phyloP scores from a whole-genome alignment of 2,888 invertebrate genomes.

The Cephus runcator region DNA sequence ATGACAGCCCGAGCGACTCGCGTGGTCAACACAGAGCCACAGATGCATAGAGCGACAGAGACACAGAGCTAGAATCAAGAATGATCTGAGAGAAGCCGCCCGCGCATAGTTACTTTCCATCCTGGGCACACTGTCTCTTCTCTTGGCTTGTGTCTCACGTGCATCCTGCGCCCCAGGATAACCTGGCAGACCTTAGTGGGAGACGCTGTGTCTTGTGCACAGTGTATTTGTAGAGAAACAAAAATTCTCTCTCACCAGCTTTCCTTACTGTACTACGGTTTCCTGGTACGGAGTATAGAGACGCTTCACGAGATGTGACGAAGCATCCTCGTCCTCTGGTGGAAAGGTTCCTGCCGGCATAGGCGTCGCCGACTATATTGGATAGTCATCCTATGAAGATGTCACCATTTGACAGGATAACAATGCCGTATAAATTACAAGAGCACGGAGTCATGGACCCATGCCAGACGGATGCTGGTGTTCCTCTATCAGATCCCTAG shows the following conservation, averaged over 20 bases:
- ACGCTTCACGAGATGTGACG: background rate
- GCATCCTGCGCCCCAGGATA: background rate
- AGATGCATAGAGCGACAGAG: no score
- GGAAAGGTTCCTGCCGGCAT: slow-evolving; percentile 10
- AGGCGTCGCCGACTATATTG: slow-evolving; percentile 23
- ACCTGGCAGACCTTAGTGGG: background rate
- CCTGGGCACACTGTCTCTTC: background rate
- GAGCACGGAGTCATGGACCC: slow-evolving; percentile 21
- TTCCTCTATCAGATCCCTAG: background rate
- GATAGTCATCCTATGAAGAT: slow-evolving; percentile 46
- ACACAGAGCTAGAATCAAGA: background rate
- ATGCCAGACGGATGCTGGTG: background rate
- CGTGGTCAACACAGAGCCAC: slow-evolving; percentile 21
- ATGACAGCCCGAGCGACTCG: slow-evolving; percentile 44
- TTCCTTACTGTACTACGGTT: background rate
- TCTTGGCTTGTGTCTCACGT: background rate
- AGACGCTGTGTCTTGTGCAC: background rate
- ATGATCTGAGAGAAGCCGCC: slow-evolving; percentile 1
- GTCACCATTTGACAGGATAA: slow-evolving; percentile 51
- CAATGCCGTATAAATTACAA: slow-evolving; percentile 55
- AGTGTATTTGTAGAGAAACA: background rate
- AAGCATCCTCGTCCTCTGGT: background rate
- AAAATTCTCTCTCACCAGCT: background rate
- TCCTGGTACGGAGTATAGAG: background rate
- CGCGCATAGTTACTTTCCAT: background rate